Evolutionary conservation across 2,113 vertebrate species (phyloP).

Genomic region (Brienomyrus brachyistius): DNA sequence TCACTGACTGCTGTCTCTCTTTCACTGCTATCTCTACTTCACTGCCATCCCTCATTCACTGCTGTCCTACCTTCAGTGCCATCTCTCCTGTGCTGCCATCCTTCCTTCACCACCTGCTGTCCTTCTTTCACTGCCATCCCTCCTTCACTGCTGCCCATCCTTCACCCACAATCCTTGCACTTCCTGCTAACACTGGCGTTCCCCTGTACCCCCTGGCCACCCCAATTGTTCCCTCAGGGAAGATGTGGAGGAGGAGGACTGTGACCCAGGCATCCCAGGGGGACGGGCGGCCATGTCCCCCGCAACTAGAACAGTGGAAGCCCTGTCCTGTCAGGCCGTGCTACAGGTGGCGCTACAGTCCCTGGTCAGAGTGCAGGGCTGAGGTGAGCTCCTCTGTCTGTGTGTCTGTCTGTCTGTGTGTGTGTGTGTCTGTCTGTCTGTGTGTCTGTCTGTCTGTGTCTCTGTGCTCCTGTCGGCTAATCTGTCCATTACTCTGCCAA

Average conservation of each 20-base stretch:
- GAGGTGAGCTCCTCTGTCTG: conserved; percentile 63
- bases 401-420: background rate
- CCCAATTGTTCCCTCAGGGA: conserved; percentile 61
- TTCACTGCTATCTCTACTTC: background rate
- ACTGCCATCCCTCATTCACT: background rate
- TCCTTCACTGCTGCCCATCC: background rate
- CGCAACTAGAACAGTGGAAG: conserved; percentile 87
- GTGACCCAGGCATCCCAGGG: conserved; percentile 87
- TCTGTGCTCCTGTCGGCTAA: background rate
- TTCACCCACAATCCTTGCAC: background rate
- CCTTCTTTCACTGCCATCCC: background rate
- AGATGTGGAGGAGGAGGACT: conserved; percentile 75
- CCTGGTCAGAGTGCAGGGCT: conserved; percentile 82
- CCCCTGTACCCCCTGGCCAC: background rate
- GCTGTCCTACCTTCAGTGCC: background rate
- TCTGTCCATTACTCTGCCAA: background rate
- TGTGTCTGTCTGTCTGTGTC: background rate
- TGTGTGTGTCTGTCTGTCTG: no score
- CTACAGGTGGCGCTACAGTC: conserved; percentile 82
- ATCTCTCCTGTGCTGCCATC: background rate
- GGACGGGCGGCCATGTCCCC: conserved; percentile 84
- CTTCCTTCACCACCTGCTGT: background rate
- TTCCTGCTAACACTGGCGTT: background rate
- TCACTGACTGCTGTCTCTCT: background rate
- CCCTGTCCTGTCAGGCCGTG: conserved; percentile 91